phyloP scores from a whole-genome alignment of 2,113 vertebrate genomes.

The Zootoca vivipara region DNA sequence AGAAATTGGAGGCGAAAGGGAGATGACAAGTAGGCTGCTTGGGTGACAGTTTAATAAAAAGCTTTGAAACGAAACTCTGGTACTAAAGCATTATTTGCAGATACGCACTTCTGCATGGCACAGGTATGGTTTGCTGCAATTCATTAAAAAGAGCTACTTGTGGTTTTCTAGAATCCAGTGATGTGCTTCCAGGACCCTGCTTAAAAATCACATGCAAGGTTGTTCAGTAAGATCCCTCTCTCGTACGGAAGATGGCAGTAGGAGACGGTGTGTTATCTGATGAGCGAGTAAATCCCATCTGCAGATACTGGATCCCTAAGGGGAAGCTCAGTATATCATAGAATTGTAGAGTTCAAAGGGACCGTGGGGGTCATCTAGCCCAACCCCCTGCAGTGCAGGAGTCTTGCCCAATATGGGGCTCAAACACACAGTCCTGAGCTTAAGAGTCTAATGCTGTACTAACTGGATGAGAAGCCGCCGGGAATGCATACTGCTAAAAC shows the following conservation, averaged over 20 bases:
- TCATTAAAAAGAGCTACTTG: background rate
- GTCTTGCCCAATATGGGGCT: too few species aligned
- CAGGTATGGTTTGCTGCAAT: background rate
- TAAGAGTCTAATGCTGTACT: too few species aligned
- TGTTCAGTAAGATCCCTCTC: background rate
- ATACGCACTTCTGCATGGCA: background rate
- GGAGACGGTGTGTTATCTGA: too few species aligned
- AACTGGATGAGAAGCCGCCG: background rate
- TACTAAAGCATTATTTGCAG: conserved; percentile 43
- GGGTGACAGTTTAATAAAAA: conserved; percentile 79
- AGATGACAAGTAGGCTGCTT: conserved; percentile 64
- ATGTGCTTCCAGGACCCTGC: background rate
- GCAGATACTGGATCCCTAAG: background rate
- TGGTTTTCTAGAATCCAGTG: background rate
- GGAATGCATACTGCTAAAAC: background rate
- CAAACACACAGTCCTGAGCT: too few species aligned
- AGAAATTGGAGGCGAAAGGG: conserved; percentile 56
- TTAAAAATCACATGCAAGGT: too few species aligned
- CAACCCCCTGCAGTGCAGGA: too few species aligned
- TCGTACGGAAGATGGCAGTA: background rate
- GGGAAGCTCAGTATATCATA: background rate
- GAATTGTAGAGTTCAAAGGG: too few species aligned
- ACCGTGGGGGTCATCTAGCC: too few species aligned
- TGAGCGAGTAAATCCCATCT: background rate
- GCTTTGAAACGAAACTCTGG: conserved; percentile 75